A percentile compares a stretch with the other conserved stretches of the same genome.
Evolutionary conservation across 1,140 invertebrate genomes (phyloP).

Genomic region (Sesamia nonagrioides): DNA sequence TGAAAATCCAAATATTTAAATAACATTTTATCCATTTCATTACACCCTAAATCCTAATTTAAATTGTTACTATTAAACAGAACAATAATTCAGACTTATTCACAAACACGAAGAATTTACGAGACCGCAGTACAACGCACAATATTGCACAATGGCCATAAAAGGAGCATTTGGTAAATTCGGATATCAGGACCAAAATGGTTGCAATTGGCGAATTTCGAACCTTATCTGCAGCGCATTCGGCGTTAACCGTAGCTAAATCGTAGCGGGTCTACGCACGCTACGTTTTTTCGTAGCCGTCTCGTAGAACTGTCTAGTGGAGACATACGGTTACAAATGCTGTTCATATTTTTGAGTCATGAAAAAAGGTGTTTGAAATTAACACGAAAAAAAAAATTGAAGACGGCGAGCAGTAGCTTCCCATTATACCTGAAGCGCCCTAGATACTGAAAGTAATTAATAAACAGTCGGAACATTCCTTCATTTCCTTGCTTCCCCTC

Average conservation of each 20-base stretch:
- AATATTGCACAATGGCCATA: slow-evolving; percentile 12
- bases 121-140: slow-evolving; percentile 34
- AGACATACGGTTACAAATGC: slow-evolving; percentile 1
- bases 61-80: slow-evolving; percentile 7
- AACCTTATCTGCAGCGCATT: slow-evolving; percentile 12
- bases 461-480: slow-evolving; percentile 9
- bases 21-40: neutral
- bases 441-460: slow-evolving; percentile 19
- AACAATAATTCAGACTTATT: slow-evolving; percentile 37
- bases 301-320: slow-evolving; percentile 16
- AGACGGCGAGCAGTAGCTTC: neutral
- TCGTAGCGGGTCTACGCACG: slow-evolving; percentile 35
- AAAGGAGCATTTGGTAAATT: slow-evolving; percentile 28
- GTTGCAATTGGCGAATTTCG: slow-evolving; percentile 9
- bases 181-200: slow-evolving; percentile 24
- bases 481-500: slow-evolving; percentile 14
- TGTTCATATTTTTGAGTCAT: neutral
- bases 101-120: slow-evolving; percentile 25
- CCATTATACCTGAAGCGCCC: neutral
- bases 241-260: slow-evolving; percentile 25
- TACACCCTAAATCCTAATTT: slow-evolving; percentile 2
- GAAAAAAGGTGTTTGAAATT: slow-evolving; percentile 1
- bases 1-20: neutral
- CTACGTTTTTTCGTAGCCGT: slow-evolving; percentile 32
- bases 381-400: neutral